Evolutionary conservation across 2,797 vertebrate genomes (phyloP).

Genomic region (Tragelaphus oryx): DNA sequence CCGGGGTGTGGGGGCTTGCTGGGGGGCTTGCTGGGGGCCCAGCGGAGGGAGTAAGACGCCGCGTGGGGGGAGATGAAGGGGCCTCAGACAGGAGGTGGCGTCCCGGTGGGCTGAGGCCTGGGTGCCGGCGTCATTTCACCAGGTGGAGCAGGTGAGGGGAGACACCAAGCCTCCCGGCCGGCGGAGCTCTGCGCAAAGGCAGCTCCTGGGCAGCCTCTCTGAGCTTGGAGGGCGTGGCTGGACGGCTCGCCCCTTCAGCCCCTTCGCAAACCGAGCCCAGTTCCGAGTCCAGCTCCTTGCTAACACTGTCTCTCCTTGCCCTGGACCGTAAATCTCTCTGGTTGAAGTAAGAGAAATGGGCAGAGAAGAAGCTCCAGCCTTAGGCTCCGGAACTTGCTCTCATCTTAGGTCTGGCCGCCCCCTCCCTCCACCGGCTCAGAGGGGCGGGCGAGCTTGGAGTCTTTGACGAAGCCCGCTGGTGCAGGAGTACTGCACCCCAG

Average conservation of each 20-base stretch:
- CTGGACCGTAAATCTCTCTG: not conserved
- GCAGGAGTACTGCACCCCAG: not conserved
- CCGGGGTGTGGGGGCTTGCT: rapidly evolving
- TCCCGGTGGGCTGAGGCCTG: rapidly evolving
- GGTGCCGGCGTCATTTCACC: not conserved
- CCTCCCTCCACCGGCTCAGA: rapidly evolving
- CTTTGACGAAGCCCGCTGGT: not conserved
- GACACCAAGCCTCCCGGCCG: rapidly evolving
- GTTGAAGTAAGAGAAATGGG: not conserved
- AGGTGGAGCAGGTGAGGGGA: not conserved
- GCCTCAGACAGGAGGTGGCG: rapidly evolving
- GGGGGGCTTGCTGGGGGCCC: rapidly evolving
- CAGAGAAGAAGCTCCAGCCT: not conserved
- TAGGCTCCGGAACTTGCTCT: not conserved
- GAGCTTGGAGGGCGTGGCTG: not conserved
- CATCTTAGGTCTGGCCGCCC: rapidly evolving
- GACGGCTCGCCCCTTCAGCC: rapidly evolving
- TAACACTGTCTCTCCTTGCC: rapidly evolving
- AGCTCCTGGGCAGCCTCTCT: rapidly evolving
- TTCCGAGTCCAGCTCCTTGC: not conserved
- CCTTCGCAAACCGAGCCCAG: not conserved
- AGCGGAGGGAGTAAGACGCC: not conserved
- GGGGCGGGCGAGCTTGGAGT: not conserved
- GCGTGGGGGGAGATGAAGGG: not conserved
- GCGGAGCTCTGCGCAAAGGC: rapidly evolving